phyloP scores from a whole-genome alignment of 2,113 vertebrate genomes.

The Psilopsiagon aymara region DNA sequence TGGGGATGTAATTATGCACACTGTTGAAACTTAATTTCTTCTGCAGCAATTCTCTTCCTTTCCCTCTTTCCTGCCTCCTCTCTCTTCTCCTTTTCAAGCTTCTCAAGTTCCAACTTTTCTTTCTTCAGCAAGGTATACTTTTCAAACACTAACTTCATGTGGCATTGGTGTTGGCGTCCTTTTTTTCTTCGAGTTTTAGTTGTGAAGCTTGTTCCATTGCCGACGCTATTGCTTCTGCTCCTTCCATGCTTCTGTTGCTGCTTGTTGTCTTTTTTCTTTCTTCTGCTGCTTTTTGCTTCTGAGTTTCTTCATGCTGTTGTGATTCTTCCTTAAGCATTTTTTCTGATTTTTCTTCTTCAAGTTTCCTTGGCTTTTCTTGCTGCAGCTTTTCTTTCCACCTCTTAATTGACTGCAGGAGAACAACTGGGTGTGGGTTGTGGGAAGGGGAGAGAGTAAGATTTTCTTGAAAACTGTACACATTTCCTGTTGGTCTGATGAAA shows the following conservation, averaged over 20 bases:
- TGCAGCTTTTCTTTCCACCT: constrained; percentile 84
- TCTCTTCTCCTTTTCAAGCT: constrained; percentile 69
- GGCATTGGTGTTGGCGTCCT: constrained; percentile 69
- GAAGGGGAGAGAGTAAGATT: not conserved
- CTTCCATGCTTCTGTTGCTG: constrained; percentile 80
- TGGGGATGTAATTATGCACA: constrained; percentile 68
- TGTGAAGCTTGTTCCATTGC: constrained; percentile 74
- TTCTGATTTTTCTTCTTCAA: constrained; percentile 75
- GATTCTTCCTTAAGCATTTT: constrained; percentile 40
- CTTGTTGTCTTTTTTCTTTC: constrained; percentile 72
- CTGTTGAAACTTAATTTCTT: constrained; percentile 83
- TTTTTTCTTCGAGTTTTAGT: constrained; percentile 74
- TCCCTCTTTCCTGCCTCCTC: constrained; percentile 76
- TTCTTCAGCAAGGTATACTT: constrained; percentile 76
- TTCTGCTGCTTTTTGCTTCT: constrained; percentile 75
- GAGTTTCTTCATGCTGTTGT: constrained; percentile 52
- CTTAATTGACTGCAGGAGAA: constrained; percentile 82
- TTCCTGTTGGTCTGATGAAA: not conserved
- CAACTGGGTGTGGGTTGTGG: no score
- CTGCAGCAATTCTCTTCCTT: constrained; percentile 73
- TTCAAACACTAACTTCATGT: constrained; percentile 79
- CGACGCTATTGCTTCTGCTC: constrained; percentile 74
- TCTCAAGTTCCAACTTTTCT: constrained; percentile 76
- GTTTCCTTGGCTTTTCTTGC: constrained; percentile 71
- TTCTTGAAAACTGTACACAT: not conserved